Evolutionary conservation across 2,797 vertebrate species (phyloP).

Genomic region (Poecile montanus): DNA sequence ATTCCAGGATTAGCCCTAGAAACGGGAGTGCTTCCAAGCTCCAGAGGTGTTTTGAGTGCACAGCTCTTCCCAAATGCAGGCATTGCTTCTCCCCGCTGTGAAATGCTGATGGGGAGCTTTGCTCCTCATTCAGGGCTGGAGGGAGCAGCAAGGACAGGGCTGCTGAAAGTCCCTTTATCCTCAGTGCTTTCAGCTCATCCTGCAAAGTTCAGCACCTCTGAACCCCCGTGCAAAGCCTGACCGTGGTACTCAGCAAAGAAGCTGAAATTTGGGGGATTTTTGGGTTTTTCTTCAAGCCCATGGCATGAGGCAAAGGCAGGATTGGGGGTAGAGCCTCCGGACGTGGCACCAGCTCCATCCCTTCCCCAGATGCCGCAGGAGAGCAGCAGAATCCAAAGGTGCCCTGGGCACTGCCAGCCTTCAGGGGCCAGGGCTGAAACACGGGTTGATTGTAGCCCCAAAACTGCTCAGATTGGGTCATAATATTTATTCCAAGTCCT

Average conservation of each 20-base stretch:
- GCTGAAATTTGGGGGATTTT: not conserved
- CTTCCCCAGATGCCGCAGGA: not conserved
- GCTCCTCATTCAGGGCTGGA: not conserved
- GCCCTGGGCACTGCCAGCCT: not conserved
- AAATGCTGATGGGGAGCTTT: not conserved
- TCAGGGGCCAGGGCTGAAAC: not conserved
- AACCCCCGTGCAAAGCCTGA: not conserved
- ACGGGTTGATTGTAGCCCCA: accelerated
- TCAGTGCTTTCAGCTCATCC: not conserved
- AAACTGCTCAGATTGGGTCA: not conserved
- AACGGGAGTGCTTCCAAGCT: not conserved
- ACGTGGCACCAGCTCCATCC: not conserved
- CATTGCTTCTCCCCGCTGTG: not conserved
- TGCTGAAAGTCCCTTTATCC: not conserved
- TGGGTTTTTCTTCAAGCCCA: not conserved
- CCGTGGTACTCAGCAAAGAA: not conserved
- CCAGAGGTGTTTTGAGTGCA: not conserved
- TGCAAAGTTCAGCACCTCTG: not conserved
- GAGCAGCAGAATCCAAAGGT: not conserved
- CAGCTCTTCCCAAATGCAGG: not conserved
- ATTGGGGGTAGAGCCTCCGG: not conserved
- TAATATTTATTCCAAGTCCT: not conserved
- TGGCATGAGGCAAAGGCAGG: accelerated
- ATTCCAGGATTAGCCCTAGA: not conserved
- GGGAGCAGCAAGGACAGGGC: not conserved